Evolutionary conservation across 2,113 vertebrate genomes (phyloP).

Genomic region (Bujurquina vittata): DNA sequence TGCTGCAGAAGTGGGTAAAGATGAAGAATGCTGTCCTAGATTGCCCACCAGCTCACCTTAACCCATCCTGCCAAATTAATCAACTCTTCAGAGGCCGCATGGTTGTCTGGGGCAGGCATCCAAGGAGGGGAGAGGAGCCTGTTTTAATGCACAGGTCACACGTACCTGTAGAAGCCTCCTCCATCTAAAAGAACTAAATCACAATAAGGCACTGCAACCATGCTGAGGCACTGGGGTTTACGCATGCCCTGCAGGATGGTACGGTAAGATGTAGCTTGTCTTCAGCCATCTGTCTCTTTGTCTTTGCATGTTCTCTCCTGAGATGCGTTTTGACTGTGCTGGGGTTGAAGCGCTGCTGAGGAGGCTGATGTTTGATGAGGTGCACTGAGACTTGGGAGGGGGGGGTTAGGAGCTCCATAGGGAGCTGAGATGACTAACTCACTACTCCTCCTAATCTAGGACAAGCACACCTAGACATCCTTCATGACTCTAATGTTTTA

Average conservation of each 20-base stretch:
- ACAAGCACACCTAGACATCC: slow-evolving; percentile 83
- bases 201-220: not conserved
- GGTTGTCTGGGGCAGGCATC: slow-evolving; percentile 65
- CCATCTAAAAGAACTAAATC: slow-evolving; percentile 13
- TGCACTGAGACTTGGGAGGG: slow-evolving; percentile 54
- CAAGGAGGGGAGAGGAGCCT: slow-evolving; percentile 30
- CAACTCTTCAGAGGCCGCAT: slow-evolving; percentile 72
- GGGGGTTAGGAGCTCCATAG: slow-evolving; percentile 57
- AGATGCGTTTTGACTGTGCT: slow-evolving; percentile 59
- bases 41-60: slow-evolving; percentile 77
- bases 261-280: slow-evolving; percentile 51
- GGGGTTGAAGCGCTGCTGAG: slow-evolving; percentile 67
- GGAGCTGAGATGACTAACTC: slow-evolving; percentile 76
- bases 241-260: slow-evolving; percentile 53
- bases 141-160: slow-evolving; percentile 65
- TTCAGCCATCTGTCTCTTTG: slow-evolving; percentile 73
- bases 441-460: slow-evolving; percentile 81
- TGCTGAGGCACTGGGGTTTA: slow-evolving; percentile 32
- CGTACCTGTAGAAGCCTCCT: slow-evolving; percentile 56
- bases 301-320: slow-evolving; percentile 51
- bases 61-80: slow-evolving; percentile 71
- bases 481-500: slow-evolving; percentile 83
- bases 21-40: slow-evolving; percentile 84
- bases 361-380: slow-evolving; percentile 77
- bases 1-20: slow-evolving; percentile 82